phyloP scores from a whole-genome alignment of 1,140 invertebrate species.

The Aphelinus atriplicis region DNA sequence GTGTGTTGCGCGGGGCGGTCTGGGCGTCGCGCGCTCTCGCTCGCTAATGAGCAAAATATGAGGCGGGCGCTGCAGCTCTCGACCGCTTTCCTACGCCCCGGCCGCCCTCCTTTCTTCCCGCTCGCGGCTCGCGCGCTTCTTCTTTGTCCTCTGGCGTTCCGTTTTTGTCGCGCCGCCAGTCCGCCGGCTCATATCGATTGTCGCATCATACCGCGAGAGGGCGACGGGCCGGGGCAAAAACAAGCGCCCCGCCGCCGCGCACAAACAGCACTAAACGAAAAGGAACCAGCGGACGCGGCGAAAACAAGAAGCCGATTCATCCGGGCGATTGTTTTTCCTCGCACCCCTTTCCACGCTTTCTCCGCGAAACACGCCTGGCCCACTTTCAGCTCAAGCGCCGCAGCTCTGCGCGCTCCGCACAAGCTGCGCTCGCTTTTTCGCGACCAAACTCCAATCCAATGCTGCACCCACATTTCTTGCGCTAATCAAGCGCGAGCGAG shows the following conservation, averaged over 20 bases:
- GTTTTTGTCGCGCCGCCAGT: conserved; percentile 11
- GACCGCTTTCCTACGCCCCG: conserved; percentile 44
- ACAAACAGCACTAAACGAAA: no score
- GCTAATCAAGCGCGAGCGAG: no score
- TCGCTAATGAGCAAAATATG: conserved; percentile 67
- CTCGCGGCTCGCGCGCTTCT: conserved; percentile 34
- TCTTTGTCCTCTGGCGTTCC: background rate
- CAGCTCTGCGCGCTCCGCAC: no score
- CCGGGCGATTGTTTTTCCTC: background rate
- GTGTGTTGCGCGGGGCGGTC: conserved; percentile 49
- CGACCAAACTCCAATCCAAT: no score
- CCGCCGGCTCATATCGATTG: conserved; percentile 58
- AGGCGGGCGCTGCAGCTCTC: conserved; percentile 46
- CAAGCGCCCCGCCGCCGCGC: no score
- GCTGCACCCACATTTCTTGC: no score
- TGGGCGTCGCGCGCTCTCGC: conserved; percentile 60
- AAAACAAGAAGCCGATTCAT: no score
- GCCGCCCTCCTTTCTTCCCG: conserved; percentile 28
- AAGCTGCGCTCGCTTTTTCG: no score
- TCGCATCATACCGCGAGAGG: conserved; percentile 42
- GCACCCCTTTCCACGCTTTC: no score
- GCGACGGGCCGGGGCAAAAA: background rate
- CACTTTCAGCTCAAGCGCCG: no score
- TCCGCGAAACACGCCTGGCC: no score
- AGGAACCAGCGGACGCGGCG: no score